Evolutionary conservation across 37 sponge, comb jelly and placozoan species (phyloP).

Genomic region (Aplysina aerophoba): DNA sequence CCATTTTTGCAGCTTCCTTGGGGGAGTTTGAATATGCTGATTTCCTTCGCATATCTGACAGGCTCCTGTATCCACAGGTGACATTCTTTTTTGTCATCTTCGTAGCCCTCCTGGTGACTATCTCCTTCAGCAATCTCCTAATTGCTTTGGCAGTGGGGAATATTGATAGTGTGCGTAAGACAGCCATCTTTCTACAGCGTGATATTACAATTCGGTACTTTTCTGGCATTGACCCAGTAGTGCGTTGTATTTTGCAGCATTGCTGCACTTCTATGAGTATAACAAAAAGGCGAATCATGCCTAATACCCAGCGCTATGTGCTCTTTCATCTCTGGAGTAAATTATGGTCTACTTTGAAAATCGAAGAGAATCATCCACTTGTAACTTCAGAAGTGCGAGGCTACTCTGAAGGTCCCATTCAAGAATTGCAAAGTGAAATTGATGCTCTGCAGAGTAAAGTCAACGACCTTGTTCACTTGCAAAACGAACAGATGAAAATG

Average conservation of each 20-base stretch:
- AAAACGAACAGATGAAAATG: not conserved
- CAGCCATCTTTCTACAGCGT: constrained; percentile 63
- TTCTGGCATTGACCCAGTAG: constrained; percentile 40
- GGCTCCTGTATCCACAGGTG: constrained; percentile 35
- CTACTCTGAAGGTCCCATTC: not conserved
- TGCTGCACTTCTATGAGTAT: not conserved
- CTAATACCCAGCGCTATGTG: constrained; percentile 10
- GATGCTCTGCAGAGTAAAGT: not conserved
- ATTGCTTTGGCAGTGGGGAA: constrained; percentile 94
- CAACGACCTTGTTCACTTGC: not conserved
- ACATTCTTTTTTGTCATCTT: constrained; percentile 68
- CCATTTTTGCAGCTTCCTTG: constrained; percentile 56
- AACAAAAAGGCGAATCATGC: not conserved
- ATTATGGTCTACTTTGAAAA: not conserved
- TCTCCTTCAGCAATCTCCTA: constrained; percentile 84
- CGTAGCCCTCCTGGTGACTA: constrained; percentile 66
- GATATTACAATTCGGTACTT: constrained; percentile 37
- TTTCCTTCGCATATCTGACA: constrained; percentile 32
- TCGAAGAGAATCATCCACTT: not conserved
- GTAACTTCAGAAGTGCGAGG: not conserved
- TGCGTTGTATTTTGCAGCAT: not conserved
- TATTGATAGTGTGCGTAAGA: constrained; percentile 70
- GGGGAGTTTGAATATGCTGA: constrained; percentile 68
- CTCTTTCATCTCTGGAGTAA: not conserved
- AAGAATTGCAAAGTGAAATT: not conserved